These are phyloP conservation scores for Ranitomeya imitator DNA, from an alignment of 2,113 vertebrate genomes.

Conservation along the genomic window DNA sequence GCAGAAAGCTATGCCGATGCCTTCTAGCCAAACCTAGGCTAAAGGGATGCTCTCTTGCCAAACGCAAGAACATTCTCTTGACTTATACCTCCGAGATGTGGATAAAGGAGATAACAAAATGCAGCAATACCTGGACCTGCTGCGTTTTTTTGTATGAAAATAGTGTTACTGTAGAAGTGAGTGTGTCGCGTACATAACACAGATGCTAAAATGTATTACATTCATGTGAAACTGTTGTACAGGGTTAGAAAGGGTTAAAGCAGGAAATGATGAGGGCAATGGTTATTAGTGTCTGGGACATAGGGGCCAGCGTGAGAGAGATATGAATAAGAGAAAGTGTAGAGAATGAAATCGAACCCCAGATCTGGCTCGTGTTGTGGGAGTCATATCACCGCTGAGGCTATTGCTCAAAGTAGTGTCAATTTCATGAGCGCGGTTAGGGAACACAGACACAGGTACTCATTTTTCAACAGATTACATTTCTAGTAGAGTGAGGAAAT, in stretches of 20 bases:
- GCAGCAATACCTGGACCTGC: neutral
- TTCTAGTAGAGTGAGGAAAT: constrained; percentile 3
- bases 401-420: constrained; percentile 1
- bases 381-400: neutral
- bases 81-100: no score
- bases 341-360: neutral
- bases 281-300: neutral
- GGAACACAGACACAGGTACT: neutral
- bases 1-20: no score
- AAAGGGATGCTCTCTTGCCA: no score
- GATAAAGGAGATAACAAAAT: no score
- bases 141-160: neutral
- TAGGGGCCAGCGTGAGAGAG: neutral
- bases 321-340: neutral
- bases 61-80: no score
- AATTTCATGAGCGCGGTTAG: neutral
- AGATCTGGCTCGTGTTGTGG: neutral
- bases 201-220: neutral
- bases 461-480: constrained; percentile 3
- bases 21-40: no score
- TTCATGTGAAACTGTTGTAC: neutral
- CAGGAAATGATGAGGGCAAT: neutral
- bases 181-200: neutral
- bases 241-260: neutral
- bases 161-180: no score